Percentiles rank a stretch among this genome's conserved stretches.
Conservation (phyloP, 2,113 vertebrate genomes). For the Okapia johnstoni region DNA sequence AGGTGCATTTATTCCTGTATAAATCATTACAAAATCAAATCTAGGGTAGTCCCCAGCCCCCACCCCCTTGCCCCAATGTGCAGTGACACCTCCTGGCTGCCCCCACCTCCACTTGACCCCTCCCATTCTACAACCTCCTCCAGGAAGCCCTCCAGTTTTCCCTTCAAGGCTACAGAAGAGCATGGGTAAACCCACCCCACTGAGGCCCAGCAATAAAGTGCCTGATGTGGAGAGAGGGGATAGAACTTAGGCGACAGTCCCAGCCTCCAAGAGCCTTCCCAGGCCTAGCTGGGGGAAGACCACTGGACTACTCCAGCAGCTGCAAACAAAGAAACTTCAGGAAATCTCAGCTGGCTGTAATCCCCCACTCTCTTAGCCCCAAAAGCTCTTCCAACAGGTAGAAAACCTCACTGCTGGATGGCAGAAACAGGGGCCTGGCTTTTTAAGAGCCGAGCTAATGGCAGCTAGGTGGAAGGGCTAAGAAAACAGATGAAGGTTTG, state of each 20-base stretch:
- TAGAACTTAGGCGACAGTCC: not conserved
- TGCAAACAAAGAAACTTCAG: not conserved
- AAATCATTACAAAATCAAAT: conserved; percentile 73
- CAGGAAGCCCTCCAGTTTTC: not conserved
- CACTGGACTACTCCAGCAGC: not conserved
- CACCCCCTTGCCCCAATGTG: not conserved
- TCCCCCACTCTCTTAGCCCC: not conserved
- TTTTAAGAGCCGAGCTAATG: not conserved
- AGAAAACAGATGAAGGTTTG: not conserved
- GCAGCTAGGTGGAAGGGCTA: conserved; percentile 11
- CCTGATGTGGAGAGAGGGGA: not conserved
- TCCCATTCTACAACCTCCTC: not conserved
- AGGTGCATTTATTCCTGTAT: conserved; percentile 72
- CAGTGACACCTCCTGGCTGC: conserved; percentile 1
- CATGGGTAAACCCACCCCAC: not conserved
- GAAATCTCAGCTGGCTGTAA: not conserved
- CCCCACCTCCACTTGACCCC: not conserved
- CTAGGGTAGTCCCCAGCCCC: not conserved
- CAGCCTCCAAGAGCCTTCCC: not conserved
- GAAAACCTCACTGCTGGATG: not conserved
- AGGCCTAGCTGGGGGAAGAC: not conserved
- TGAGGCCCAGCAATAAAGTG: conserved; percentile 51
- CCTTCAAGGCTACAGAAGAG: not conserved
- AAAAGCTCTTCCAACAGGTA: not conserved
- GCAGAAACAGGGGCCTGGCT: conserved; percentile 22